Evolutionary conservation across 2,797 vertebrate genomes (phyloP).

Genomic region (Tapirus indicus): DNA sequence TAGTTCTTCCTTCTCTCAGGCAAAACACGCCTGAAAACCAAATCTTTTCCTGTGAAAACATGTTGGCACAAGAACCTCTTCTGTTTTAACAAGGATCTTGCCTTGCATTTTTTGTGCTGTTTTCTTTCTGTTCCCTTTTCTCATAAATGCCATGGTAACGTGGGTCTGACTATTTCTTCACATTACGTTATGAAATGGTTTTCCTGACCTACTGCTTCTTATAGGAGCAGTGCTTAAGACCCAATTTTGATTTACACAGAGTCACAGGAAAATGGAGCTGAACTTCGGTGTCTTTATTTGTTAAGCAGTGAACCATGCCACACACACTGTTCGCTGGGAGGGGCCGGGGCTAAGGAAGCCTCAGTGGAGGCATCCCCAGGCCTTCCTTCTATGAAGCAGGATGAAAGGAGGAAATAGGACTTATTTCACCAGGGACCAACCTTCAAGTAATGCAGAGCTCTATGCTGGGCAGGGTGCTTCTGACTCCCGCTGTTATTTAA

Average conservation of each 20-base stretch:
- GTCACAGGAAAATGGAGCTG: slow-evolving; percentile 55
- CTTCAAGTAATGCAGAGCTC: neutral
- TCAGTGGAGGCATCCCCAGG: neutral
- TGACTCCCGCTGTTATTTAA: neutral
- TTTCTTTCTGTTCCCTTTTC: slow-evolving; percentile 15
- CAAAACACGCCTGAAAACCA: neutral
- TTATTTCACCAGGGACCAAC: neutral
- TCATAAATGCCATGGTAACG: slow-evolving; percentile 65
- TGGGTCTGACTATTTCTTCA: slow-evolving; percentile 26
- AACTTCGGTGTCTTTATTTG: slow-evolving; percentile 57
- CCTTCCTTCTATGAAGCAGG: neutral
- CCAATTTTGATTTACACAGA: slow-evolving; percentile 72
- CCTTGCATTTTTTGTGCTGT: neutral
- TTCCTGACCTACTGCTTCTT: slow-evolving; percentile 73
- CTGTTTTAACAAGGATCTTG: slow-evolving; percentile 26
- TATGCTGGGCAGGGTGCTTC: no score
- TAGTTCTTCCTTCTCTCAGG: neutral
- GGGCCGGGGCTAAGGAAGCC: neutral
- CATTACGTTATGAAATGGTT: slow-evolving; percentile 71
- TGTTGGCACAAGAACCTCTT: neutral
- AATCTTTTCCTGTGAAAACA: neutral
- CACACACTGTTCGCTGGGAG: neutral
- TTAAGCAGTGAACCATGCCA: slow-evolving; percentile 45
- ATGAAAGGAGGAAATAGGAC: neutral
- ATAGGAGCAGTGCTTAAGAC: slow-evolving; percentile 22